Conservation (phyloP, 2,113 vertebrate genomes). For the Lepus timidus region DNA sequence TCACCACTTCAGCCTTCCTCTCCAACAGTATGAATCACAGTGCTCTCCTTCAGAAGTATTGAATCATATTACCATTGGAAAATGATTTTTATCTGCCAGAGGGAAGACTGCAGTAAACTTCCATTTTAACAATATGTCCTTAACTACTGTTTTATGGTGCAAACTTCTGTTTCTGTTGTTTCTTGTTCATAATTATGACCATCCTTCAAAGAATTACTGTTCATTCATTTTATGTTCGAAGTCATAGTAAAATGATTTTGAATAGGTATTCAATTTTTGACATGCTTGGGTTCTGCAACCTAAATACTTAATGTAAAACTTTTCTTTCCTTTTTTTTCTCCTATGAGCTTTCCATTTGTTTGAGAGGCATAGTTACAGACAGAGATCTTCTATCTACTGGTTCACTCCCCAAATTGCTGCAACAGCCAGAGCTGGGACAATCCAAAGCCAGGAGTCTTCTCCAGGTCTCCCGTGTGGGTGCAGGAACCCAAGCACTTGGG, state of each 20-base stretch:
- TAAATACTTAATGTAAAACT: neutral
- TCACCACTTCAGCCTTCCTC: neutral
- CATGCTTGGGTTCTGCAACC: neutral
- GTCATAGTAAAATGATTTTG: neutral
- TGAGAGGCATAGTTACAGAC: too few relatives aligned
- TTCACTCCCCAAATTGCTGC: too few relatives aligned
- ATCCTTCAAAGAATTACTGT: neutral
- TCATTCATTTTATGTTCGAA: conserved; percentile 30
- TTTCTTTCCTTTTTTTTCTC: too few relatives aligned
- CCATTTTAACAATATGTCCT: neutral
- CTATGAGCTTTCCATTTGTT: too few relatives aligned
- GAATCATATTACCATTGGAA: neutral
- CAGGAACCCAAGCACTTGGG: too few relatives aligned
- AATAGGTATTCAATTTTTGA: neutral
- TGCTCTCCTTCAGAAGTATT: neutral
- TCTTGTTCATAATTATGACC: neutral
- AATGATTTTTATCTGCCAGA: neutral
- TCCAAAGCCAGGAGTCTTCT: too few relatives aligned
- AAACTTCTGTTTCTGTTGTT: conserved; percentile 22
- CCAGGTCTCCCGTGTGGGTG: neutral
- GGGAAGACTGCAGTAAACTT: neutral
- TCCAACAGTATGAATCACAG: neutral
- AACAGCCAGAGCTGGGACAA: too few relatives aligned
- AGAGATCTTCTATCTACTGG: too few relatives aligned
- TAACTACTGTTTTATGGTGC: conserved; percentile 3